Evolutionary conservation across 1,140 invertebrate genomes (phyloP).

Genomic region (Leptonema lineaticorne): DNA sequence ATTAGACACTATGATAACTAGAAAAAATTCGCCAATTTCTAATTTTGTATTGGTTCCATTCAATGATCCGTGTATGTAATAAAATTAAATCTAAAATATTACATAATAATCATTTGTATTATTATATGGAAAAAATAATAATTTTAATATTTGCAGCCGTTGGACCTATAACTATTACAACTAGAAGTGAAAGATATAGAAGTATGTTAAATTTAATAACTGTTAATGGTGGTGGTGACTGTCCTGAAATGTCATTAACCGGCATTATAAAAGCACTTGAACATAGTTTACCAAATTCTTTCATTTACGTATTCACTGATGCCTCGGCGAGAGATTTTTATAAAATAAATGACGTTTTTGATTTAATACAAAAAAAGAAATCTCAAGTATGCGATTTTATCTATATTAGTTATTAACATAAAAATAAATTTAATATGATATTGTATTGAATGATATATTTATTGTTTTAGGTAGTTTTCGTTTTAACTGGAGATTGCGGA

Average conservation of each 20-base stretch:
- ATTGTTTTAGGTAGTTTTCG: constrained; percentile 68
- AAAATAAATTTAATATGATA: too few species aligned
- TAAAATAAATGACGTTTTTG: constrained; percentile 63
- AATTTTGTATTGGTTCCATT: constrained; percentile 79
- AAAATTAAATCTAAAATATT: too few species aligned
- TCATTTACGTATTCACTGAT: constrained; percentile 77
- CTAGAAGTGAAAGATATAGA: constrained; percentile 58
- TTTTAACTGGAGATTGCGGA: constrained; percentile 73
- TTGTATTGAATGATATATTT: too few species aligned
- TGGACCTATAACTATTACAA: constrained; percentile 64
- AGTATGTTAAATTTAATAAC: too few species aligned
- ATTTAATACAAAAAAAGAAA: constrained; percentile 69
- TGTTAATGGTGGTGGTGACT: constrained; percentile 73
- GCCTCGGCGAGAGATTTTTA: constrained; percentile 68
- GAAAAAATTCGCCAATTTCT: constrained; percentile 63
- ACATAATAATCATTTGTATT: too few species aligned
- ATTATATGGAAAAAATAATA: too few species aligned
- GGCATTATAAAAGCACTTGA: constrained; percentile 67
- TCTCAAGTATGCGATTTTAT: constrained; percentile 63
- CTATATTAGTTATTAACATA: too few species aligned
- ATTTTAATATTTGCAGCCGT: too few species aligned
- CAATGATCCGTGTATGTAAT: constrained; percentile 75
- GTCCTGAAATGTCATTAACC: constrained; percentile 69
- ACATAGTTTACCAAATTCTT: constrained; percentile 65
- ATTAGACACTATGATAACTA: constrained; percentile 62